These are phyloP conservation scores for Steatornis caripensis DNA, from an alignment of 2,113 vertebrate species.

Conservation along the genomic window DNA sequence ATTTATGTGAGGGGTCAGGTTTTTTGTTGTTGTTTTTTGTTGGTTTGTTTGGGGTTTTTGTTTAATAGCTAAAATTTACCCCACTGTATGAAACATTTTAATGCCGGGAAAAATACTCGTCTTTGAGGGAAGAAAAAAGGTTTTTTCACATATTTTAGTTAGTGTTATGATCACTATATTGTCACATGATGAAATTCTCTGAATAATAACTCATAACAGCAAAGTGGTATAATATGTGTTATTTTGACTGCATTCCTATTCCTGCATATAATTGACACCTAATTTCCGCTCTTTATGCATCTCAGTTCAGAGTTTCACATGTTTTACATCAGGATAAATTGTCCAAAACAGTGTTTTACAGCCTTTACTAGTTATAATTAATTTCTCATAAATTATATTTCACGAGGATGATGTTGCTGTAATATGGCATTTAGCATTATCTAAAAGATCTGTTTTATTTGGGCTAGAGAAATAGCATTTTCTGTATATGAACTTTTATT, in stretches of 20 bases:
- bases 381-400: background rate
- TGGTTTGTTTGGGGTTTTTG: too few relatives aligned
- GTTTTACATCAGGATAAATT: background rate
- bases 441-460: constrained; percentile 8
- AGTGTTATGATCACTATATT: background rate
- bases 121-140: fast-evolving
- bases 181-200: background rate
- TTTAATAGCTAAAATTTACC: background rate
- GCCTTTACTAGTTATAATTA: background rate
- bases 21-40: too few relatives aligned
- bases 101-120: background rate
- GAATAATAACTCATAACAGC: background rate
- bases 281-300: background rate
- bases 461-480: background rate
- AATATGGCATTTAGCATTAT: background rate
- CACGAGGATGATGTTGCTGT: background rate
- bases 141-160: background rate
- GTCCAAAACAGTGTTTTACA: background rate
- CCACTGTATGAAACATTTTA: background rate
- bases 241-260: background rate
- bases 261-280: background rate
- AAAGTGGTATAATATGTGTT: background rate
- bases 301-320: background rate
- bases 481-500: constrained; percentile 1
- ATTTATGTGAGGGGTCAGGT: too few relatives aligned